phyloP scores from a whole-genome alignment of 2,797 vertebrate species.

The Tolypeutes matacus region DNA sequence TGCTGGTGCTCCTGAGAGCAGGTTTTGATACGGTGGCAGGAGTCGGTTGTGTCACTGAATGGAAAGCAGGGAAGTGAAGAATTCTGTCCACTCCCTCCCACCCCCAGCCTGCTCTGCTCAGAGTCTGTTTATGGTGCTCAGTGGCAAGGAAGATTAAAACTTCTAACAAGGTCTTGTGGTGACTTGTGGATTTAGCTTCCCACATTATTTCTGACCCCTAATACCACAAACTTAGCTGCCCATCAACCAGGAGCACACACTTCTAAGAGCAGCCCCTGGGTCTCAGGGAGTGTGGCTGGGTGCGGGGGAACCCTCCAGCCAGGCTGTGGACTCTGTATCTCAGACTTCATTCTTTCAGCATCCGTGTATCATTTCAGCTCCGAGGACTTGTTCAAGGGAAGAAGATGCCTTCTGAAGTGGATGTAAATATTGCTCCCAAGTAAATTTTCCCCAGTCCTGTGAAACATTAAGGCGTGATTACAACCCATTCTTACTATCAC shows the following conservation, averaged over 20 bases:
- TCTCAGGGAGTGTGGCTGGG: neutral
- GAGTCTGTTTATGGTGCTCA: neutral
- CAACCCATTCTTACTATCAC: neutral
- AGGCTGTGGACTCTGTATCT: neutral
- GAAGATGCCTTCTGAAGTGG: neutral
- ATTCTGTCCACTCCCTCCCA: neutral
- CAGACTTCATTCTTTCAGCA: neutral
- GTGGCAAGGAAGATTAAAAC: neutral
- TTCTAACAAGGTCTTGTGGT: neutral
- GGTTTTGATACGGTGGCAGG: neutral
- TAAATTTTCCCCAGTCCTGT: neutral
- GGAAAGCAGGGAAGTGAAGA: neutral
- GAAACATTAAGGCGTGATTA: neutral
- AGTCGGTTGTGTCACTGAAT: neutral
- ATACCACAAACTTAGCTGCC: neutral
- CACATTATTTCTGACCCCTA: neutral
- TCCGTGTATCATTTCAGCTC: neutral
- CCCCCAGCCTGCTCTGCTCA: neutral
- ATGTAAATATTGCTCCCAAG: neutral
- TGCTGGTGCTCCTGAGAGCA: neutral
- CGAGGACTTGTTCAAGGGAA: conserved; percentile 8
- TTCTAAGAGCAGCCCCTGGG: neutral
- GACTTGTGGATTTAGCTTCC: neutral
- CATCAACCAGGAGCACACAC: neutral
- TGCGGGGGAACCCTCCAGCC: neutral